These are phyloP conservation scores for Sebastes matsubarae DNA, from an alignment of 2,797 vertebrate genomes.

Conservation along the genomic window DNA sequence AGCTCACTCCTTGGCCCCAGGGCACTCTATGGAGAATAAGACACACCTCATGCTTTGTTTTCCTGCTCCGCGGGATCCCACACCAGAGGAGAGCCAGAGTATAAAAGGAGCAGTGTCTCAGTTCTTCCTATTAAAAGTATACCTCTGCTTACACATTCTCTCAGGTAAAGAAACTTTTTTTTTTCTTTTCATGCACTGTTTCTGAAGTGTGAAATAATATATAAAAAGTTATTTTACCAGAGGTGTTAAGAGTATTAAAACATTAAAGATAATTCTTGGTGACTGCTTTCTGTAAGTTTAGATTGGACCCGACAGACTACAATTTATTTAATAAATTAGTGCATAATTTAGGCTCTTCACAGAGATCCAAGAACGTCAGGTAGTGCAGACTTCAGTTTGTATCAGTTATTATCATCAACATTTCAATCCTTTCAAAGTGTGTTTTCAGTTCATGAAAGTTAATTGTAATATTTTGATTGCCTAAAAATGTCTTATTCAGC, in stretches of 20 bases:
- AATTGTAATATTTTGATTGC: too few relatives aligned
- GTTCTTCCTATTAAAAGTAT: conserved; percentile 49
- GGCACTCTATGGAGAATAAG: conserved; percentile 77
- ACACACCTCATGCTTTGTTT: conserved; percentile 81
- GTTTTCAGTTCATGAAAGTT: too few relatives aligned
- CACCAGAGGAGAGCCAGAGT: conserved; percentile 43
- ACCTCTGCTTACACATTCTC: conserved; percentile 23
- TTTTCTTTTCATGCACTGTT: background rate
- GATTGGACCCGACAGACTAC: conserved; percentile 25
- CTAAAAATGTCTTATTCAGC: too few relatives aligned
- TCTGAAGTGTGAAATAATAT: background rate
- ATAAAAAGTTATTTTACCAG: background rate
- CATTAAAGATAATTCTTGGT: conserved; percentile 35
- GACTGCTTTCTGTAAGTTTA: conserved; percentile 46
- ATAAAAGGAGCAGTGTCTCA: conserved; percentile 43
- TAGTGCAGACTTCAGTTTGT: conserved; percentile 6
- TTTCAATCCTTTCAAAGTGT: too few relatives aligned
- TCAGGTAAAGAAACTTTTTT: conserved; percentile 22
- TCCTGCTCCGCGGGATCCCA: conserved; percentile 71
- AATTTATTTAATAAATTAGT: conserved; percentile 48
- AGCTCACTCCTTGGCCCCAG: conserved; percentile 80
- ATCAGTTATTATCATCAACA: background rate
- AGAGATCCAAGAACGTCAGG: conserved; percentile 30
- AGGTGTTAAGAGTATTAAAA: conserved; percentile 29
- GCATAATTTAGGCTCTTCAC: conserved; percentile 53